Percentiles rank a stretch among this genome's conserved stretches.
These are phyloP conservation scores for Sylvilagus floridanus DNA, from an alignment of 2,797 vertebrate genomes.

Conservation along the genomic window DNA sequence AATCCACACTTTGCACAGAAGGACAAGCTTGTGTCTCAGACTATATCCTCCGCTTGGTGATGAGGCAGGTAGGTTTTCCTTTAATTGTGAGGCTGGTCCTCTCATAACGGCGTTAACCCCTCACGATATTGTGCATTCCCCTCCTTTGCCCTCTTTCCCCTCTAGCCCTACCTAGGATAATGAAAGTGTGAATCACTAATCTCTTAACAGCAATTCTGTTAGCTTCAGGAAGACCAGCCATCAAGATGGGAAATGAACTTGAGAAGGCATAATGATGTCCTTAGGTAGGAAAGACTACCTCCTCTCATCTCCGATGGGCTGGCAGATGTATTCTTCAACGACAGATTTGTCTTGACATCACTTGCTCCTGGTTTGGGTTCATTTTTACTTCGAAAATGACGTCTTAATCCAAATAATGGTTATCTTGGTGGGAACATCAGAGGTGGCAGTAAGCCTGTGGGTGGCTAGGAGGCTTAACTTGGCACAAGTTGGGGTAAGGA, in stretches of 20 bases:
- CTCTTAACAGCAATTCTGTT: slow-evolving; percentile 6
- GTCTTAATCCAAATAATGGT: not conserved
- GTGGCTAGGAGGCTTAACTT: not conserved
- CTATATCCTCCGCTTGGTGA: not conserved
- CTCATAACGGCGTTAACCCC: not conserved
- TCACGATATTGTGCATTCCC: not conserved
- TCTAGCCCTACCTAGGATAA: not conserved
- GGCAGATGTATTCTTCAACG: not conserved
- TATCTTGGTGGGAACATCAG: not conserved
- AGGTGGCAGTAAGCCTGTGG: not conserved
- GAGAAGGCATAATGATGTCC: not conserved
- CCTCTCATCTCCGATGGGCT: not conserved
- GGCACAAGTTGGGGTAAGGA: not conserved
- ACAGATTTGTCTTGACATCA: not conserved
- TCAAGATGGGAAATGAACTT: not conserved
- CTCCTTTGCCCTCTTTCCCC: not conserved
- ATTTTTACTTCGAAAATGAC: slow-evolving; percentile 29
- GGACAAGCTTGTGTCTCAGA: slow-evolving; percentile 23
- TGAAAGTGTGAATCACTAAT: slow-evolving; percentile 16
- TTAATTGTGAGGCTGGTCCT: not conserved
- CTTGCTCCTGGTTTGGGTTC: not conserved
- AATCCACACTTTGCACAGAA: not conserved
- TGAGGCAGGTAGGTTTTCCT: not conserved
- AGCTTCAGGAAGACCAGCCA: not conserved
- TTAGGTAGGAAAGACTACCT: not conserved